Percentiles rank a stretch among this genome's conserved stretches.
Evolutionary conservation across 2,797 vertebrate species (phyloP).

Genomic region (Columba guinea): DNA sequence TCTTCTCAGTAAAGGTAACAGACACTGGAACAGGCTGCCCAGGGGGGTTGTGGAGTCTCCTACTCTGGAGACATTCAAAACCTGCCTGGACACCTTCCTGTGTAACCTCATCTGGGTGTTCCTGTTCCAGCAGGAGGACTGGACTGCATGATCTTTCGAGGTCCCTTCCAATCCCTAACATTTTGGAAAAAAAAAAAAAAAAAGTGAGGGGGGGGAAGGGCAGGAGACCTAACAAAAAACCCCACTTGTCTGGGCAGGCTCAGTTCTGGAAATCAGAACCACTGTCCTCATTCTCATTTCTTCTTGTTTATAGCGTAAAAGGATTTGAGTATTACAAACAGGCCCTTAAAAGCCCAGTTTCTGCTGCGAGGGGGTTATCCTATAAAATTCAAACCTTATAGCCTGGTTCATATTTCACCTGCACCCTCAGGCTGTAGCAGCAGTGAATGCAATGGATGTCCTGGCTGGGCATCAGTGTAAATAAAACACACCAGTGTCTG

Average conservation of each 20-base stretch:
- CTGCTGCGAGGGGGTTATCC: background rate
- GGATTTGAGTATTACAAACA: background rate
- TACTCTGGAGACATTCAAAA: too few species aligned
- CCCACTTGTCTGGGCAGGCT: background rate
- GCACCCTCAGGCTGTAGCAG: background rate
- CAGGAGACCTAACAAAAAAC: too few species aligned
- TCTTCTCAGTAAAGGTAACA: too few species aligned
- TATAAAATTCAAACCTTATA: background rate
- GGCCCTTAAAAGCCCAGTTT: background rate
- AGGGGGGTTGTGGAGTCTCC: too few species aligned
- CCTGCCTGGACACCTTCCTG: too few species aligned
- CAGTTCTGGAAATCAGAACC: background rate
- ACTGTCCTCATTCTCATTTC: background rate
- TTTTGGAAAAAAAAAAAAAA: too few species aligned
- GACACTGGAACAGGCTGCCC: too few species aligned
- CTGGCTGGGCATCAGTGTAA: background rate
- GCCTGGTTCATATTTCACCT: background rate
- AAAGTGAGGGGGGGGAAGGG: fast-evolving
- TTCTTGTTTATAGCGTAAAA: background rate
- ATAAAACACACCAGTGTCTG: background rate
- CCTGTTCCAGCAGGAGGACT: too few species aligned
- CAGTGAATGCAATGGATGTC: background rate
- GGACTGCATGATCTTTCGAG: too few species aligned
- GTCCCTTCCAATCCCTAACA: too few species aligned
- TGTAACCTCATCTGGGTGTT: too few species aligned